phyloP scores from a whole-genome alignment of 1,140 invertebrate species.

The Diorhabda carinulata region DNA sequence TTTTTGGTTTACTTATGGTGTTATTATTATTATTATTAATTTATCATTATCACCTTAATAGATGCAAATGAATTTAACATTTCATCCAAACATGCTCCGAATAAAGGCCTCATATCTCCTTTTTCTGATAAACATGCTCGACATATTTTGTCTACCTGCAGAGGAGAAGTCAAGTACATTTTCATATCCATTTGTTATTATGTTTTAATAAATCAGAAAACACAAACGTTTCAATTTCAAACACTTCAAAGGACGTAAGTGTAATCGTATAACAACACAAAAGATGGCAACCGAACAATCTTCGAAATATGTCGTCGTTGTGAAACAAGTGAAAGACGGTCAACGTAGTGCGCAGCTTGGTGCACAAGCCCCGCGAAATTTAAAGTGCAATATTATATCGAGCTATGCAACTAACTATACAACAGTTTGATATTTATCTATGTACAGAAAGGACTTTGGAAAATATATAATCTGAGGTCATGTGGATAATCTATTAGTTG shows the following conservation, averaged over 20 bases:
- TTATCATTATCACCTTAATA: conserved; percentile 41
- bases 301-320: conserved; percentile 18
- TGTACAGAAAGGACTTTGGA: no score
- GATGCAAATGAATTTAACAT: conserved; percentile 48
- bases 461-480: no score
- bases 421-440: no score
- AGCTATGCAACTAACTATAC: no score
- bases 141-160: conserved; percentile 48
- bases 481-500: no score
- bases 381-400: no score
- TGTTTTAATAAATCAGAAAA: conserved; percentile 25
- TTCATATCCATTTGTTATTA: conserved; percentile 42
- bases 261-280: conserved; percentile 9
- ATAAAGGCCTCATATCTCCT: conserved; percentile 49
- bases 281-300: conserved; percentile 18
- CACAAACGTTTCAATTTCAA: conserved; percentile 20
- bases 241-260: conserved; percentile 22
- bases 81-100: conserved; percentile 49
- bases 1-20: no score
- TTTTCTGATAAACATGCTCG: conserved; percentile 48
- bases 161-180: conserved; percentile 41
- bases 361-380: no score
- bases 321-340: conserved; percentile 1
- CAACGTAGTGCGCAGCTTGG: conserved; percentile 20
- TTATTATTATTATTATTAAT: no score